Base-by-base conservation (phyloP, 2,113 vertebrate species). In the Sturnira hondurensis region DNA sequence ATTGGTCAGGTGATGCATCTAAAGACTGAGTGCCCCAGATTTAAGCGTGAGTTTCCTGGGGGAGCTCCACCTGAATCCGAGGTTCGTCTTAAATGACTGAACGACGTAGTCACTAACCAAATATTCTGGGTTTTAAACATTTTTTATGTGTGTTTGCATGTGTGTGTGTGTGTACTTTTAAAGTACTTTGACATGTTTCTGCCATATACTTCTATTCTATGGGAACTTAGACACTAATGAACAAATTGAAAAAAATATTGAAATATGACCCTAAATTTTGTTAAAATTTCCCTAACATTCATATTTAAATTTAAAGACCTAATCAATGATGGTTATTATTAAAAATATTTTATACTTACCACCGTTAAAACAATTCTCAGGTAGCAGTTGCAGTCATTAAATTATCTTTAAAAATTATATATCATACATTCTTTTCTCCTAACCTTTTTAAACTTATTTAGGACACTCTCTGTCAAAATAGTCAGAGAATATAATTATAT, bases 41-140 rank as follows among this genome's bases (percentile, higher is more conserved):
- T 99, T 98, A 99, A 98, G 98, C 99, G 99, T 98, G 99, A 99
- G 97, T 99, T 99, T 98, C 98, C 99, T 97, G 98, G 99, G 98
- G 99, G 99, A 94, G 99, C 98, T 77, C 98, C 98, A 67, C 99
- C 98, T 7, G 99, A 99, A 97, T 99, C 99, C 94, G 98, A 98
- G 95, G 98, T 98, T 99, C 99, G 93, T 99, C 99, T 8, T 99
- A 99, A 99, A 98, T 86, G 96, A 52, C 47, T 97, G 97, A 98
- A 98, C 95, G 97, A 91, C 98, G 98, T 98, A 97, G 96, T 98
- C 98, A 93, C 17, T 22, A 38, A 65, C 10, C 36, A 77, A 28
- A 38, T 50, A 43, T 89, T 52, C 56, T 77, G 33, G 3, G 36
- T 38, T 77, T 31, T 65, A 63, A 15, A 50, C 20, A 65, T 80